A percentile compares a stretch with the other conserved stretches of the same genome.
These are phyloP conservation scores for Pachydiplax longipennis DNA, from an alignment of 2,888 invertebrate genomes.

Conservation along the genomic window DNA sequence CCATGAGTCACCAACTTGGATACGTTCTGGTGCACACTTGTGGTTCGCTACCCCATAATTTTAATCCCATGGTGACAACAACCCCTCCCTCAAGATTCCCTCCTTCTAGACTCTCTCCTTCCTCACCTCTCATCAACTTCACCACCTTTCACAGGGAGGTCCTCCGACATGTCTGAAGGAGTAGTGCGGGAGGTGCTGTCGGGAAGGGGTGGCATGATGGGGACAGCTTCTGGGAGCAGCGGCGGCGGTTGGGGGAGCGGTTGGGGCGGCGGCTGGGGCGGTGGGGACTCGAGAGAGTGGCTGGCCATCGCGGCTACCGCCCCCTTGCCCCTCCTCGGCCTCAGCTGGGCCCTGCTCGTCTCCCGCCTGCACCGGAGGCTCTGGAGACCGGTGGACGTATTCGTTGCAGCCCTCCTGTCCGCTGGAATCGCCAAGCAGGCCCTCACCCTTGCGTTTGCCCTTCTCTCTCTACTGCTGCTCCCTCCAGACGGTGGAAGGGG, in stretches of 20 bases:
- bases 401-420: constrained; percentile 61
- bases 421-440: constrained; percentile 60
- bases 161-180: constrained; percentile 2
- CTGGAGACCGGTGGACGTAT: constrained; percentile 65
- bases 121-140: not conserved
- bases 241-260: not conserved
- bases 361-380: constrained; percentile 62
- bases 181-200: constrained; percentile 30
- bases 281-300: constrained; percentile 39
- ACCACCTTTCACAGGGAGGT: not conserved
- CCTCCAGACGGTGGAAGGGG: not conserved
- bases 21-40: too few species aligned
- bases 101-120: not conserved
- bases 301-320: constrained; percentile 59
- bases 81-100: too few species aligned
- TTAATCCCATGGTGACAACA: too few species aligned
- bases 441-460: constrained; percentile 57
- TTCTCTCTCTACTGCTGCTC: constrained; percentile 58
- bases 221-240: not conserved
- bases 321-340: constrained; percentile 60
- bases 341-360: constrained; percentile 62
- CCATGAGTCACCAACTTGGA: too few species aligned
- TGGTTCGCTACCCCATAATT: too few species aligned
- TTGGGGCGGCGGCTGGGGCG: constrained; percentile 32
- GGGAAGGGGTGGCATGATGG: not conserved